These are phyloP conservation scores for Hypomecis atomaria DNA, from an alignment of 2,888 invertebrate genomes.

Conservation along the genomic window DNA sequence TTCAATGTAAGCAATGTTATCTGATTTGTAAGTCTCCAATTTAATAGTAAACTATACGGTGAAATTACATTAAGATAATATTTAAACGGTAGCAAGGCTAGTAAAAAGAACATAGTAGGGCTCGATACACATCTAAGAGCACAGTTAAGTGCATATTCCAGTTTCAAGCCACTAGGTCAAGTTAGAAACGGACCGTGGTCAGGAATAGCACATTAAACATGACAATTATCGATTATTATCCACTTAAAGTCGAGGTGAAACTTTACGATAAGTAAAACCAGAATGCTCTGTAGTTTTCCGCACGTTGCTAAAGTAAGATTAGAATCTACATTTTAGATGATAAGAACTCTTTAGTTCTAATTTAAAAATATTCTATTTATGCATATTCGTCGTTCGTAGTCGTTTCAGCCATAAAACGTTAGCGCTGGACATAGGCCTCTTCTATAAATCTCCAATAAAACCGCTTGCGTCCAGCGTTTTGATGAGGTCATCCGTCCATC, in stretches of 20 bases:
- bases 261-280: slow-evolving; percentile 54
- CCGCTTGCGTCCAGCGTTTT: no score
- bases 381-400: no score
- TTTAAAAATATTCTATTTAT: no score
- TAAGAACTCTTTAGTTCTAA: neutral
- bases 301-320: slow-evolving; percentile 19
- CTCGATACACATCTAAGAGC: slow-evolving; percentile 25
- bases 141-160: slow-evolving; percentile 50
- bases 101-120: slow-evolving; percentile 17
- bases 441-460: no score
- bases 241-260: slow-evolving; percentile 59
- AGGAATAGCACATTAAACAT: slow-evolving; percentile 60
- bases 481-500: no score
- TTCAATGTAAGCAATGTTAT: neutral
- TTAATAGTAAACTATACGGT: slow-evolving; percentile 6
- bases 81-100: slow-evolving; percentile 17
- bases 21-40: neutral
- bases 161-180: slow-evolving; percentile 64
- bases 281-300: slow-evolving; percentile 47
- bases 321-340: slow-evolving; percentile 30
- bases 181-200: slow-evolving; percentile 58
- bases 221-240: slow-evolving; percentile 75
- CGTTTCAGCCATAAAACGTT: no score
- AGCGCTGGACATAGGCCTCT: no score
- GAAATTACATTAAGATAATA: slow-evolving; percentile 22